phyloP scores from a whole-genome alignment of 2,888 invertebrate species.

The Latheticus oryzae region DNA sequence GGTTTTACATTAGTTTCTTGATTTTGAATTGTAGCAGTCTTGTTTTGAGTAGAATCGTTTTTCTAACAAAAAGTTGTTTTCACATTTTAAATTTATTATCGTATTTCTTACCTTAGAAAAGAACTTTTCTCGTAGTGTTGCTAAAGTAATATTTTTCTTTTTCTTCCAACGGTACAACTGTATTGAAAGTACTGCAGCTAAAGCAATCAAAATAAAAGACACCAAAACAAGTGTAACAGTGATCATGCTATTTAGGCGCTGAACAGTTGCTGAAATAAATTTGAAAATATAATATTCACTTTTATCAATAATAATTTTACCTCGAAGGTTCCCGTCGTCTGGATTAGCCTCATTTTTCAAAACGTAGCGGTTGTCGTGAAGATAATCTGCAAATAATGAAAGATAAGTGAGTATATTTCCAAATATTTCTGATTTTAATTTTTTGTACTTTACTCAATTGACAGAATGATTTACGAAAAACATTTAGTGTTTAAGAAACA shows the following conservation, averaged over 20 bases:
- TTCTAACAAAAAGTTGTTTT: slow-evolving; percentile 43
- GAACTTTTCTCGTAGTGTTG: slow-evolving; percentile 55
- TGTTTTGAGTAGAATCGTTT: slow-evolving; percentile 43
- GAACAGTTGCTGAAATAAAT: slow-evolving; percentile 56
- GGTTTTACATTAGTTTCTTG: slow-evolving; percentile 42
- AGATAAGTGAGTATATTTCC: no score
- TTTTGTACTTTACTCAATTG: no score
- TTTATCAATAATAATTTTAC: no score
- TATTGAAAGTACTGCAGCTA: slow-evolving; percentile 52
- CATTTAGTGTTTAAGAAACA: no score
- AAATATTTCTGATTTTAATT: no score
- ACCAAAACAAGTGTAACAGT: slow-evolving; percentile 56
- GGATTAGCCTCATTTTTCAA: slow-evolving; percentile 42
- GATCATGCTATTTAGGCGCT: slow-evolving; percentile 55
- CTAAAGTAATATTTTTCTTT: slow-evolving; percentile 60
- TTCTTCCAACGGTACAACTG: slow-evolving; percentile 61
- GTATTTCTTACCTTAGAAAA: slow-evolving; percentile 51
- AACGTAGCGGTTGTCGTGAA: slow-evolving; percentile 58
- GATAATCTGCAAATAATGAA: slow-evolving; percentile 59
- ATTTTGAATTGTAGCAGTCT: slow-evolving; percentile 36
- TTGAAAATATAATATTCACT: slow-evolving; percentile 8
- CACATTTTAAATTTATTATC: neutral
- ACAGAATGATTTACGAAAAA: no score
- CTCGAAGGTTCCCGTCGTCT: slow-evolving; percentile 52
- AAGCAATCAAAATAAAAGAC: slow-evolving; percentile 55